Evolutionary conservation across 2,113 vertebrate genomes (phyloP).

Genomic region (Garra rufa): DNA sequence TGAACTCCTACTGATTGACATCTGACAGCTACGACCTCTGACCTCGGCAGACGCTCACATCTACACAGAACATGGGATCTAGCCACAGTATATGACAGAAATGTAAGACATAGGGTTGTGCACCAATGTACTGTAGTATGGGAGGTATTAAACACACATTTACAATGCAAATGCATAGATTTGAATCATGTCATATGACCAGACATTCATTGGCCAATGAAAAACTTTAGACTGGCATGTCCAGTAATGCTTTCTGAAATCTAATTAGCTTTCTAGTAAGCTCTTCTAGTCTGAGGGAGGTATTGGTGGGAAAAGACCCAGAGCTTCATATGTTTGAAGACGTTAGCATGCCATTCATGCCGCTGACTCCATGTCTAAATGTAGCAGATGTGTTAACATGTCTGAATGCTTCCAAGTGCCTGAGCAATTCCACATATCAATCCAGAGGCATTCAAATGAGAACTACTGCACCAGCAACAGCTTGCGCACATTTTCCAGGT

Average conservation of each 20-base stretch:
- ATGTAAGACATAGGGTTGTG: background rate
- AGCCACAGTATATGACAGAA: background rate
- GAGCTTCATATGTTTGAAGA: background rate
- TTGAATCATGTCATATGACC: background rate
- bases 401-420: background rate
- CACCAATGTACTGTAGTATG: background rate
- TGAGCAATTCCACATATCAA: background rate
- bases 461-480: background rate
- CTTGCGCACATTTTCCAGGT: background rate
- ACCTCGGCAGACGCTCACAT: background rate
- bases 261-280: background rate
- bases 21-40: conserved; percentile 16
- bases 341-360: too few species aligned
- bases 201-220: background rate
- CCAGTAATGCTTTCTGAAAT: background rate
- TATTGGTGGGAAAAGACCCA: background rate
- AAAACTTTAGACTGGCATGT: background rate
- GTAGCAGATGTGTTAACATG: conserved; percentile 10
- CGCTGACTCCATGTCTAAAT: background rate
- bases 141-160: background rate
- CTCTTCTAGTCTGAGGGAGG: background rate
- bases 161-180: background rate
- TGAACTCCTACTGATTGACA: conserved; percentile 39
- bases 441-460: background rate
- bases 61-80: background rate